Evolutionary conservation across 2,888 invertebrate species (phyloP).

Genomic region (Teleogryllus oceanicus): DNA sequence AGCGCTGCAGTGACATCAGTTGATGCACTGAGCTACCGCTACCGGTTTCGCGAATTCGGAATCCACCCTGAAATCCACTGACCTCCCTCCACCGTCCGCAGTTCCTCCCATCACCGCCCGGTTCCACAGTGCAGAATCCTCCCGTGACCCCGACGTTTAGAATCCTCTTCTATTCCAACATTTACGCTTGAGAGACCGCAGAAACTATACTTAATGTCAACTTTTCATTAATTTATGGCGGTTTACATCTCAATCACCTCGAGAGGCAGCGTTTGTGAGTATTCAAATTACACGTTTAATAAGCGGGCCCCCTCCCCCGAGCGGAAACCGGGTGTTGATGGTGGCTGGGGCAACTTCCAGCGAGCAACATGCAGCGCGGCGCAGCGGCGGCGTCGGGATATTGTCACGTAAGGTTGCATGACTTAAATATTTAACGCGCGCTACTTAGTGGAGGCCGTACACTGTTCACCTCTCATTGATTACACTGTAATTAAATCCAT

Average conservation of each 20-base stretch:
- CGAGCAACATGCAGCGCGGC: neutral
- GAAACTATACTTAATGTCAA: neutral
- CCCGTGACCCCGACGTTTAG: neutral
- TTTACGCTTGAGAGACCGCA: neutral
- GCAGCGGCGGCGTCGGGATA: neutral
- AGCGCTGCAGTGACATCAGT: too few relatives aligned
- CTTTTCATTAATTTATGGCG: neutral
- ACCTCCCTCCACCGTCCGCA: too few relatives aligned
- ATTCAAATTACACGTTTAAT: conserved; percentile 18
- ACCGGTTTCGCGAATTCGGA: too few relatives aligned
- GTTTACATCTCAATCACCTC: neutral
- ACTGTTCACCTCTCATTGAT: conserved; percentile 3
- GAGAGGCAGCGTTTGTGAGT: neutral
- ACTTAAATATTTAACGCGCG: neutral
- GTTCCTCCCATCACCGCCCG: too few relatives aligned
- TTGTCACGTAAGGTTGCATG: conserved; percentile 9
- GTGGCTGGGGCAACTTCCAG: neutral
- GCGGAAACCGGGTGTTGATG: neutral
- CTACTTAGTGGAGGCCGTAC: conserved; percentile 3
- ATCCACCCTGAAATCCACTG: too few relatives aligned
- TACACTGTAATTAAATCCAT: conserved; percentile 3
- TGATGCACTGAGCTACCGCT: too few relatives aligned
- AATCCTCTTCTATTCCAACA: neutral
- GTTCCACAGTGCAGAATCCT: too few relatives aligned
- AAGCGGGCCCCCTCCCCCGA: neutral